A percentile compares a stretch with the other conserved stretches of the same genome.
phyloP scores from a whole-genome alignment of 2,113 vertebrate species.

The Saimiri boliviensis region DNA sequence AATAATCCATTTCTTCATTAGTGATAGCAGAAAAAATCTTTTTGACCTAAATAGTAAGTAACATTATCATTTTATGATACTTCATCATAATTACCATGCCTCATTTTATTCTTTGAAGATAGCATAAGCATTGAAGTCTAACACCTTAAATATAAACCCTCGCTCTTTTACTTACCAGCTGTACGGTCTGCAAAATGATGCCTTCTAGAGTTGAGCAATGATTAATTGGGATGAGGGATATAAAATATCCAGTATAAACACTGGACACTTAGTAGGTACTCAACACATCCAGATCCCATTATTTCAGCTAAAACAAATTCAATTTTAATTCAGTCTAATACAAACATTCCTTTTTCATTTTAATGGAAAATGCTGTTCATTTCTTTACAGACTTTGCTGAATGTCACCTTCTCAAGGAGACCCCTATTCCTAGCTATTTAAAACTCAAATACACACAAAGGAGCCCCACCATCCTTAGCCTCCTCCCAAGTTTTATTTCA shows the following conservation, averaged over 20 bases:
- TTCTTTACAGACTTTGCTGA: not conserved
- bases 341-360: not conserved
- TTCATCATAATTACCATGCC: not conserved
- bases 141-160: not conserved
- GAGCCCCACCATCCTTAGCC: not conserved
- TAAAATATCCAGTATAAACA: not conserved
- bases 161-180: not conserved
- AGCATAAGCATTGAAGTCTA: not conserved
- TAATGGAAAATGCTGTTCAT: not conserved
- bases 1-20: not conserved
- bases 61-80: not conserved
- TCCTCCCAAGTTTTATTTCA: not conserved
- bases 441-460: conserved; percentile 18
- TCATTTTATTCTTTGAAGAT: not conserved
- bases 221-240: not conserved
- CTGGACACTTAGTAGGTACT: not conserved
- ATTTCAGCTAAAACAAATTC: not conserved
- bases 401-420: conserved; percentile 29
- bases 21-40: not conserved
- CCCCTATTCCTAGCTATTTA: not conserved
- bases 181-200: not conserved
- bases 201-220: not conserved
- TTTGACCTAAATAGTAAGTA: not conserved
- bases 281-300: not conserved
- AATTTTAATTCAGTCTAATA: not conserved